These are phyloP conservation scores for Rhinichthys klamathensis DNA, from an alignment of 2,113 vertebrate genomes.

Conservation along the genomic window DNA sequence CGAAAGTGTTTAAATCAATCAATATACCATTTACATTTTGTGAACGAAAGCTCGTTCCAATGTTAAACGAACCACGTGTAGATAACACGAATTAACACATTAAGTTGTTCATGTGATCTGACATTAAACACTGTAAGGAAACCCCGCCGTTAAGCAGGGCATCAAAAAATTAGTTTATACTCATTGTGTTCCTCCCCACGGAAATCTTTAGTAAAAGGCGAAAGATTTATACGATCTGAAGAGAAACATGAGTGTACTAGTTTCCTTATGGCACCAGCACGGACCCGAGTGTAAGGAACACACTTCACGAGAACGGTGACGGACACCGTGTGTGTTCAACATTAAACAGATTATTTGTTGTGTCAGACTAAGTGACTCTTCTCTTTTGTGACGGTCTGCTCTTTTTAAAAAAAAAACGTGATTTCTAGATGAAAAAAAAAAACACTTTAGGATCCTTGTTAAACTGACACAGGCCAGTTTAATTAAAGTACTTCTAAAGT, in stretches of 20 bases:
- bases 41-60: too few relatives aligned
- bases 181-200: constrained; percentile 5
- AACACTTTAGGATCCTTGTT: not conserved
- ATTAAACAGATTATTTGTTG: not conserved
- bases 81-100: too few relatives aligned
- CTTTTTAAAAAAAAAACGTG: too few relatives aligned
- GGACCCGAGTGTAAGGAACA: rapidly evolving
- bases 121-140: too few relatives aligned
- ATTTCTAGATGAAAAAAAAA: not conserved
- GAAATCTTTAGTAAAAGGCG: constrained; percentile 42
- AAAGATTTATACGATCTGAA: constrained; percentile 33
- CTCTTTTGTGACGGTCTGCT: not conserved
- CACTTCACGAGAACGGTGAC: not conserved
- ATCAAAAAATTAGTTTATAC: not conserved
- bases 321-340: not conserved
- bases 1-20: too few relatives aligned
- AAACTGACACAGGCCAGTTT: not conserved
- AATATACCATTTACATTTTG: too few relatives aligned
- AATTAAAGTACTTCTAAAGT: too few relatives aligned
- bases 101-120: too few relatives aligned
- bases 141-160: not conserved
- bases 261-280: too few relatives aligned
- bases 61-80: too few relatives aligned
- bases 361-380: rapidly evolving
- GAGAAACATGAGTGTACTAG: constrained; percentile 19